phyloP scores from a whole-genome alignment of 2,797 vertebrate species.

The Gorsachius magnificus region DNA sequence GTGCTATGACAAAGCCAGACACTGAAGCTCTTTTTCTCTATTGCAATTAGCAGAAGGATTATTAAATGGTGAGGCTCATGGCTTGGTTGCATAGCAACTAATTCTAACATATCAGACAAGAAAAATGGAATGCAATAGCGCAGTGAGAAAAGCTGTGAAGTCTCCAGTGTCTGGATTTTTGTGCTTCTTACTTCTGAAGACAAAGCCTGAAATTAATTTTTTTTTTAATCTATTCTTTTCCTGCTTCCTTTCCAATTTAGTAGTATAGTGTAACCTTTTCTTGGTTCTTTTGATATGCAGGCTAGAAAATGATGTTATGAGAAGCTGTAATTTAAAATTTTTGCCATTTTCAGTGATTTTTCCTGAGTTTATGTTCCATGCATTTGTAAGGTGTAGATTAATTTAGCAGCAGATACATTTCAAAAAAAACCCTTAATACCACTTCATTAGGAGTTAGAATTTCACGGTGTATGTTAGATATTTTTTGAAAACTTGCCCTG shows the following conservation, averaged over 20 bases:
- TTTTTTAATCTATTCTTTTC: not conserved
- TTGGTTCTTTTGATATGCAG: not conserved
- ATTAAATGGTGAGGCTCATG: slow-evolving; percentile 56
- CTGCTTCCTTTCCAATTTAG: not conserved
- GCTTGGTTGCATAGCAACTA: slow-evolving; percentile 72
- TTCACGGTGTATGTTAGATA: not conserved
- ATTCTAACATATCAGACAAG: slow-evolving; percentile 62
- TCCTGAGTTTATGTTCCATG: not conserved
- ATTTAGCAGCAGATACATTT: not conserved
- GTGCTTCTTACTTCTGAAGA: not conserved
- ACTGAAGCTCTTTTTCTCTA: slow-evolving; percentile 25
- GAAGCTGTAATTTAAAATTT: not conserved
- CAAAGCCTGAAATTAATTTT: not conserved
- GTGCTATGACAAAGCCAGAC: not conserved
- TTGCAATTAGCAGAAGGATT: slow-evolving; percentile 54
- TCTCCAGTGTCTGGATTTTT: not conserved
- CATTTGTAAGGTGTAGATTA: not conserved
- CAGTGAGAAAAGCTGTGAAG: not conserved
- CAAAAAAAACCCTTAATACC: not conserved
- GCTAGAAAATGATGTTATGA: not conserved
- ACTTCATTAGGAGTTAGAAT: not conserved
- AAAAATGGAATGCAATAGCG: slow-evolving; percentile 39
- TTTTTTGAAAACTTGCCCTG: not conserved
- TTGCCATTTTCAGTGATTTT: not conserved
- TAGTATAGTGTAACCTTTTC: not conserved